Base-by-base conservation (phyloP, 2,113 vertebrate species). In the Limanda limanda region DNA sequence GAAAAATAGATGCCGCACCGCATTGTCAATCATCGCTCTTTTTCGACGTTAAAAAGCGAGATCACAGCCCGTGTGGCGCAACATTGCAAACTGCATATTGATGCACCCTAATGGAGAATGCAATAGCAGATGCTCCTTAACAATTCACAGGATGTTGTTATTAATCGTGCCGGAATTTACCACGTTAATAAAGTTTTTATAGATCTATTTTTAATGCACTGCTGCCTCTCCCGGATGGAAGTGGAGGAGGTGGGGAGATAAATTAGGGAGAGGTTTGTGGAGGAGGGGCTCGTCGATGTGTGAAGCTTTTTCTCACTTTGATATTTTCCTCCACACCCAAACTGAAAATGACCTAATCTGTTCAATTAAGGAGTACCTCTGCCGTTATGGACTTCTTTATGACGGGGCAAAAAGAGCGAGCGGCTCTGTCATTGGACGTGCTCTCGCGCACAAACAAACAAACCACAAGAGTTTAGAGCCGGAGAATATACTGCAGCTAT, bases 161-260 rank as follows among this genome's bases (percentile, higher is more conserved):
- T 94, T 94, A 94, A 94, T 93, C 94, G 92, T 86, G 81, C 81
- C 21, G 67, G 82, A 92, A 92, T 94, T 92, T 93, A 93, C 68
- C 75, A 85, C 75, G 79, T 88, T 86, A 86, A 93, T 93, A 92
- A 95, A 92, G 82, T 92, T 91, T 90, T 94, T 90, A 93, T 92
- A 51, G 90, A 92, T 89, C 72, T 5, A 68, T 81, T 91, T 92
- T 92, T 83, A 92, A 92, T 89, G 88, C 47, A 7, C 58, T 15
- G 72, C 78, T 81, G 67, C 83, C 52, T 81, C 61, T 58, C 54
- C 70, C 27, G 45, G 74, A 31, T 78, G 55, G 64, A 48, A 74
- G 74, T 9, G 75, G 69, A 54, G 74, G 68, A 66, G 76, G 68
- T 15, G 54, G 35, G 47, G 58, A 68, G 40, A 80, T 89, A 83